Conservation (phyloP, 2,888 invertebrate genomes). For the Lasioglossum villosulum region DNA sequence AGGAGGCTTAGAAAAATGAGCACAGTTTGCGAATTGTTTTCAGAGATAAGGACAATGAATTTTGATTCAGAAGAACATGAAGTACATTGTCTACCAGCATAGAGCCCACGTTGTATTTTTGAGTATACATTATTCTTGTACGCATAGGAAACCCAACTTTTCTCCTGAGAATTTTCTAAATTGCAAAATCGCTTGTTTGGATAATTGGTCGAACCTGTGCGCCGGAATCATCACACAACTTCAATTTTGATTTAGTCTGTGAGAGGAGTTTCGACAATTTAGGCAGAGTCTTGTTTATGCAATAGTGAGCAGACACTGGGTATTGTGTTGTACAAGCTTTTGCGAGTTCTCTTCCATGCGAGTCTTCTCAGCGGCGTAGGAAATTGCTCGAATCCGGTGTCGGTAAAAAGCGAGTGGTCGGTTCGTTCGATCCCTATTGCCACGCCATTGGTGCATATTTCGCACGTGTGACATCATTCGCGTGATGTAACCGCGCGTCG, state of each 20-base stretch:
- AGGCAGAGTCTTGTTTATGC: background rate
- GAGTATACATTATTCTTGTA: too few relatives aligned
- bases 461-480: constrained; percentile 79
- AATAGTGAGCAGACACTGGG: background rate
- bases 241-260: too few relatives aligned
- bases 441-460: constrained; percentile 70
- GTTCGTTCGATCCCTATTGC: constrained; percentile 26
- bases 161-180: too few relatives aligned
- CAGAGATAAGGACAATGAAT: background rate
- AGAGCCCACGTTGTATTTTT: too few relatives aligned
- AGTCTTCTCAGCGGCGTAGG: background rate
- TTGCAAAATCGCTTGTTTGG: too few relatives aligned
- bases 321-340: background rate
- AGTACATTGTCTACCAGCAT: too few relatives aligned
- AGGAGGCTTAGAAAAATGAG: background rate
- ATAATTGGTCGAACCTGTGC: too few relatives aligned
- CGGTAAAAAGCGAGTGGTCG: background rate
- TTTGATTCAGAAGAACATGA: too few relatives aligned
- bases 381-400: constrained; percentile 13
- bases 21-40: background rate
- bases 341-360: background rate
- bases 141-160: too few relatives aligned
- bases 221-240: too few relatives aligned
- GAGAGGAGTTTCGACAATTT: background rate
- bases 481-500: constrained; percentile 76